phyloP scores from a whole-genome alignment of 2,797 vertebrate species.

The Danio jaintianensis region DNA sequence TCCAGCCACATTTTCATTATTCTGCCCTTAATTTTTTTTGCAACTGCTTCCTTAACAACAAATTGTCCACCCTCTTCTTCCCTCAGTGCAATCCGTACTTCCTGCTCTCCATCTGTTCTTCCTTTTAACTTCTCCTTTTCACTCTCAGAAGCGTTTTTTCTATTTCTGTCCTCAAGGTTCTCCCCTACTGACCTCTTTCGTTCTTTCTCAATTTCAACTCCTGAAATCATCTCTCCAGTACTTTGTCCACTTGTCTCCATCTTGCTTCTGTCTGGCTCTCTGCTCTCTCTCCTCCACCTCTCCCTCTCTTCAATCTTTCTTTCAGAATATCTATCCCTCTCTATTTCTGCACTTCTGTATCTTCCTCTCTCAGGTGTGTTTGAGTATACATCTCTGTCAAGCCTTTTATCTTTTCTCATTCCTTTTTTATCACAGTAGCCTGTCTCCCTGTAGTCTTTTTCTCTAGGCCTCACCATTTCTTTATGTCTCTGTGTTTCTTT shows the following conservation, averaged over 20 bases:
- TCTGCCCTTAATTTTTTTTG: constrained; percentile 45
- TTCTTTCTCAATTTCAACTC: constrained; percentile 66
- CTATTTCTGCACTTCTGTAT: constrained; percentile 44
- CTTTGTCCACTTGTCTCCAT: constrained; percentile 61
- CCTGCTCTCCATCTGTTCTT: constrained; percentile 36
- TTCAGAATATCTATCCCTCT: constrained; percentile 46
- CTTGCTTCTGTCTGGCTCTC: constrained; percentile 50
- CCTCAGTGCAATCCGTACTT: constrained; percentile 5
- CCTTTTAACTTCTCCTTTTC: constrained; percentile 41
- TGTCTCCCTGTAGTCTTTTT: constrained; percentile 2
- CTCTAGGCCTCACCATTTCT: constrained; percentile 25
- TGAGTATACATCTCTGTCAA: neutral
- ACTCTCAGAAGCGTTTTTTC: constrained; percentile 47
- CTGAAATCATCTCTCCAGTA: constrained; percentile 66
- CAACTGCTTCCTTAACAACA: constrained; percentile 54
- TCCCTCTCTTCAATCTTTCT: constrained; percentile 47
- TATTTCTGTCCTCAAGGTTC: constrained; percentile 59
- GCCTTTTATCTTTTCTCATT: constrained; percentile 39
- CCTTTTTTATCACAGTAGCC: neutral
- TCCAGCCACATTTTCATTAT: constrained; percentile 79
- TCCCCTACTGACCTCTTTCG: constrained; percentile 49
- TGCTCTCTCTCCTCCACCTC: constrained; percentile 51
- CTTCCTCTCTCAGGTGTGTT: constrained; percentile 41
- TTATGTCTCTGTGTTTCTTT: constrained; percentile 26
- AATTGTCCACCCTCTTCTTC: constrained; percentile 49